Percentiles rank a stretch among this genome's conserved stretches.
phyloP scores from a whole-genome alignment of 1,140 invertebrate genomes.

The Onthophagus taurus region DNA sequence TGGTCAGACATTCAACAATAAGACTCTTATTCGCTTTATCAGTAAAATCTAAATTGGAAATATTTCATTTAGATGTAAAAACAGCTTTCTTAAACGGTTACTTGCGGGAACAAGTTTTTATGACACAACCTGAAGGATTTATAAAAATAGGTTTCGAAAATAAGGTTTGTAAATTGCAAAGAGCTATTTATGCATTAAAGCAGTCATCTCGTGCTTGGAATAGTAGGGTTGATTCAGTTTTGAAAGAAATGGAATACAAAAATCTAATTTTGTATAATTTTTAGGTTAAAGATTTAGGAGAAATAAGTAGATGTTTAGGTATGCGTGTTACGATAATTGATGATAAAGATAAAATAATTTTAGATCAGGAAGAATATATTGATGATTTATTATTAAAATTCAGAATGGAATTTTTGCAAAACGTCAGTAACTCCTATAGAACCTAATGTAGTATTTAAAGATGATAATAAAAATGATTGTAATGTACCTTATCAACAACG shows the following conservation, averaged over 20 bases:
- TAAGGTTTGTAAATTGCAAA: constrained; percentile 32
- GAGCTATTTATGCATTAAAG: constrained; percentile 34
- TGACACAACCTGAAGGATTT: constrained; percentile 22
- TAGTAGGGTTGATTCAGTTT: constrained; percentile 21
- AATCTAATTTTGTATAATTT: constrained; percentile 19
- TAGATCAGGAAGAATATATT: constrained; percentile 2
- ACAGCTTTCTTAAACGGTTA: constrained; percentile 36
- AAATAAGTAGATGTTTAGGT: background rate
- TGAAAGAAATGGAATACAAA: constrained; percentile 22
- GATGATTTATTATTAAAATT: constrained; percentile 1
- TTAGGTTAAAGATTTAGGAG: constrained; percentile 4
- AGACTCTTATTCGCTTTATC: constrained; percentile 25
- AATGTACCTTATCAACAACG: constrained; percentile 34
- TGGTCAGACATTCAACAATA: constrained; percentile 21
- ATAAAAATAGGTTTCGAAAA: constrained; percentile 17
- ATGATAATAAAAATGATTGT: constrained; percentile 23
- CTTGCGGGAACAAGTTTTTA: constrained; percentile 32
- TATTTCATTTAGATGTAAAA: constrained; percentile 31
- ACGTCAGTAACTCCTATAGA: constrained; percentile 6
- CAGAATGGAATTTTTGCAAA: background rate
- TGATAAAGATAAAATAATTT: background rate
- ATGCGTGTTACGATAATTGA: background rate
- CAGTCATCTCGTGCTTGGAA: constrained; percentile 28
- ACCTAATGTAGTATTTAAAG: constrained; percentile 22
- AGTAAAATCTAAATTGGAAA: constrained; percentile 22